Evolutionary conservation across 2,113 vertebrate genomes (phyloP), one percentile per base, ranked within the genome.

Genomic region (Pristiophorus japonicus): DNA sequence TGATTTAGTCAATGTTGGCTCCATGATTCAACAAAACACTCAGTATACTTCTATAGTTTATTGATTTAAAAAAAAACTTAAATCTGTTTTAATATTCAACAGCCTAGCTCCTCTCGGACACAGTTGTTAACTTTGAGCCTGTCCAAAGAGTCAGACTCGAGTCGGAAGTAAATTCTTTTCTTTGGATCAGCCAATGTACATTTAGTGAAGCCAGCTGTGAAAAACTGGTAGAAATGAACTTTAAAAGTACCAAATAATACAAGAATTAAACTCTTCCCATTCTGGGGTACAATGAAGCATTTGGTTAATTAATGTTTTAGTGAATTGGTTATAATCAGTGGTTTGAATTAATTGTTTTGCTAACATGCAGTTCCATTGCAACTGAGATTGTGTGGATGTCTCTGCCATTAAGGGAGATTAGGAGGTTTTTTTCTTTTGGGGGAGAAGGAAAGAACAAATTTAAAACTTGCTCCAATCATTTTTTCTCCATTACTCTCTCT

Each of bases 171-270:
- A 66, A 94, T 10, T 73, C 24, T 94, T 94, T 94, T 45, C 42
- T 94, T 10, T 34, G 42, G 24, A 70, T 65, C 42, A 70, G 65
- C 24, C 93, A 51, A 51, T 70, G 12, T 94, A 70, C 42, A 70
- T 94, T 94, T 94, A 51, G 24, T 94, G 66, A 94, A 51, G 66
- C 65, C 93, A 94, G 27, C 93, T 94, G 93, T 70, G 38, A 27
- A 94, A 45, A 94, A 1, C 65, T 47, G 45, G 22, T 51, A 18
- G 59, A 94, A 94, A 70, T 70, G 24, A 70, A 45, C 10, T 67
- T 70, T 47, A 63, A 30, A 70, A 34, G 14, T 45, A 34, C 42
- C 42, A 94, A 70, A 16, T 51, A 70, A 94, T 73, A 73, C 73
- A 30, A 34, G 27, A 70, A 94, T 45, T 45, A 45, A 42, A 65